phyloP scores from a whole-genome alignment of 2,113 vertebrate species.

The Tragulus kanchil region DNA sequence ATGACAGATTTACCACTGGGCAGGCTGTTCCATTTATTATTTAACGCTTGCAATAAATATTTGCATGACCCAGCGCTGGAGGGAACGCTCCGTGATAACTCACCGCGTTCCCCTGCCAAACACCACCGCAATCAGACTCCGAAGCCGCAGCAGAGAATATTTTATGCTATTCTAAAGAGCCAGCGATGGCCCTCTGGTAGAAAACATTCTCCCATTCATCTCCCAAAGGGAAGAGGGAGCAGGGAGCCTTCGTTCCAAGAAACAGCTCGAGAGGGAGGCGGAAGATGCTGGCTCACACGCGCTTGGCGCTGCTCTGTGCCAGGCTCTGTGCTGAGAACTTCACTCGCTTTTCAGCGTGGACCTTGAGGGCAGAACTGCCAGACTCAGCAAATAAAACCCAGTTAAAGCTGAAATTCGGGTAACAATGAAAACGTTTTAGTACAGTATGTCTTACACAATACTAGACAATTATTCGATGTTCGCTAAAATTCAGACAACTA shows the following conservation, averaged over 20 bases:
- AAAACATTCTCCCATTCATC: neutral
- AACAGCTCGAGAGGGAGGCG: neutral
- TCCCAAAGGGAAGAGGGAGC: neutral
- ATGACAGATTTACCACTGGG: slow-evolving; percentile 83
- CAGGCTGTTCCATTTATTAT: slow-evolving; percentile 87
- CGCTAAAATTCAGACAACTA: neutral
- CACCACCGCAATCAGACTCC: slow-evolving; percentile 63
- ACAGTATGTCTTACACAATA: neutral
- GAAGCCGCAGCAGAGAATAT: slow-evolving; percentile 24
- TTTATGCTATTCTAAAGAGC: slow-evolving; percentile 13
- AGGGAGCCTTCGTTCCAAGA: neutral
- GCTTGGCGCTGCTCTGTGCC: neutral
- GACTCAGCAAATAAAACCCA: neutral
- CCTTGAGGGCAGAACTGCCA: neutral
- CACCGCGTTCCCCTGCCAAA: slow-evolving; percentile 77
- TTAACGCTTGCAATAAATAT: slow-evolving; percentile 87
- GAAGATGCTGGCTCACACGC: neutral
- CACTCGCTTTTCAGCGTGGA: neutral
- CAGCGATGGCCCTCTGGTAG: neutral
- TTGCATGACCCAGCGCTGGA: slow-evolving; percentile 84
- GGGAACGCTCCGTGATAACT: slow-evolving; percentile 80
- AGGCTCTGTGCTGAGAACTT: neutral
- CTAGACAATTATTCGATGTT: neutral
- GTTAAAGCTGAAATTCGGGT: neutral
- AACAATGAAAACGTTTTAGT: neutral